These are phyloP conservation scores for Epizoanthus rinbou DNA, from an alignment of 92 coral and sea anemone genomes.

Conservation along the genomic window DNA sequence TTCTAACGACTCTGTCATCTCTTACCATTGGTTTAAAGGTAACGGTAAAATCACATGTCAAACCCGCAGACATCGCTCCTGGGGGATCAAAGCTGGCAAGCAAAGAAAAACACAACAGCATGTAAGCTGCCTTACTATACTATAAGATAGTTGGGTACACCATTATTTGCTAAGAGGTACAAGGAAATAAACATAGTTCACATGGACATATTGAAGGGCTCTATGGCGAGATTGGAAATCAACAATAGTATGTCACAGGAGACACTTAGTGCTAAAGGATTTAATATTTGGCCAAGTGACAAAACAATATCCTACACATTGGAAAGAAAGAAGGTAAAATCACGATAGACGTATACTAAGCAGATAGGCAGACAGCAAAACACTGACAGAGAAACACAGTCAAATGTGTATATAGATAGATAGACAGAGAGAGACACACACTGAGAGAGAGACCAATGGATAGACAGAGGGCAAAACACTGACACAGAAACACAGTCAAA, in stretches of 20 bases:
- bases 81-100: constrained; percentile 88
- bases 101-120: neutral
- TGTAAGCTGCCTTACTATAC: neutral
- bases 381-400: neutral
- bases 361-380: neutral
- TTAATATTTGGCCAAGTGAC: no score
- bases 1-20: neutral
- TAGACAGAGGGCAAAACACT: neutral
- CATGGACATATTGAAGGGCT: no score
- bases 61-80: constrained; percentile 97
- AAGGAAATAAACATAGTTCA: no score
- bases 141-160: neutral
- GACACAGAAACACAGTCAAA: neutral
- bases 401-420: no score
- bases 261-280: no score
- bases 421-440: no score
- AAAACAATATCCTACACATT: no score
- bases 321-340: no score
- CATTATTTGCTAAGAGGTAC: neutral
- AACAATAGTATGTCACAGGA: no score
- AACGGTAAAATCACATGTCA: constrained; percentile 93
- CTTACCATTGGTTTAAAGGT: constrained; percentile 98
- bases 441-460: no score
- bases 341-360: no score
- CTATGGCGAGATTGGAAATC: no score